Evolutionary conservation across 2,888 invertebrate genomes (phyloP).

Genomic region (Acronicta aceris): DNA sequence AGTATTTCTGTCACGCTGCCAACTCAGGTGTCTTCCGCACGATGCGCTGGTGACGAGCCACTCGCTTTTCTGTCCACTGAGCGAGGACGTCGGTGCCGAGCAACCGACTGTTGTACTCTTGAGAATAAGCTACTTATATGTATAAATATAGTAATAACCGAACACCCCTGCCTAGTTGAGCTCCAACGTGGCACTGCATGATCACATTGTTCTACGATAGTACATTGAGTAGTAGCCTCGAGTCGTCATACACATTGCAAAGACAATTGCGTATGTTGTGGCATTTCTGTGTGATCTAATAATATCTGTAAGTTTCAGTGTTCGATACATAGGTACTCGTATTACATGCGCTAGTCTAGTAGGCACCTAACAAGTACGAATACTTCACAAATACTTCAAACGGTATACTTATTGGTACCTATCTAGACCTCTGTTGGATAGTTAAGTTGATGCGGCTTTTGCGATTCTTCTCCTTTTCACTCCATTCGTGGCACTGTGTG

Average conservation of each 20-base stretch:
- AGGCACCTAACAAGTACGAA: too few relatives aligned
- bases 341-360: too few relatives aligned
- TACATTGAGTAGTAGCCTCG: too few relatives aligned
- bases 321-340: not conserved
- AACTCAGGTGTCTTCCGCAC: constrained; percentile 59
- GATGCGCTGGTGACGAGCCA: not conserved
- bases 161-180: not conserved
- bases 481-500: too few relatives aligned
- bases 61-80: not conserved
- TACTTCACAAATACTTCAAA: too few relatives aligned
- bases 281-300: constrained; percentile 7
- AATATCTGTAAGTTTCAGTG: constrained; percentile 24
- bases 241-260: too few relatives aligned
- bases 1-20: constrained; percentile 63
- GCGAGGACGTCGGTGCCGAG: not conserved
- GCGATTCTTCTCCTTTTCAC: too few relatives aligned
- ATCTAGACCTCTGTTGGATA: too few relatives aligned
- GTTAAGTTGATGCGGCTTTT: too few relatives aligned
- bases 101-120: not conserved
- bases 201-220: too few relatives aligned
- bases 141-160: not conserved
- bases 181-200: not conserved
- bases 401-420: too few relatives aligned
- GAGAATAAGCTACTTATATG: too few relatives aligned
- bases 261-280: constrained; percentile 8